A percentile compares a stretch with the other conserved stretches of the same genome.
These are phyloP conservation scores for Tiliqua scincoides DNA, from an alignment of 2,113 vertebrate species.

Conservation along the genomic window DNA sequence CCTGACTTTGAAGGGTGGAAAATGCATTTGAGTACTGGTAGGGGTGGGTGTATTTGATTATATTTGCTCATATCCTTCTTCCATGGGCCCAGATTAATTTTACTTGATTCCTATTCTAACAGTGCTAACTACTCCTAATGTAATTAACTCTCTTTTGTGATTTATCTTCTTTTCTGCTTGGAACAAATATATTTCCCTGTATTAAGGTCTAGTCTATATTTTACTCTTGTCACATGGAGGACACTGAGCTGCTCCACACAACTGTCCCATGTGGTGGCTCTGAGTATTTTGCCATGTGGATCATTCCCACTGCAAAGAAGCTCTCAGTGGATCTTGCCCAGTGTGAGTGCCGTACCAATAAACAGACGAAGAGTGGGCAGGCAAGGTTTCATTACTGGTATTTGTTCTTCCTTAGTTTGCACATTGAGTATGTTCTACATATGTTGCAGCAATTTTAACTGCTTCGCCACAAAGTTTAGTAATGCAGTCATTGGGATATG, in stretches of 20 bases:
- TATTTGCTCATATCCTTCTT: neutral
- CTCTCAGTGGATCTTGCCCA: neutral
- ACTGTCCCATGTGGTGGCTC: neutral
- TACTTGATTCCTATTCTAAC: neutral
- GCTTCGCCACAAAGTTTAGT: constrained; percentile 32
- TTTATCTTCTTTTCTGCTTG: neutral
- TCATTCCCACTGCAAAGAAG: neutral
- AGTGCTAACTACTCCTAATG: neutral
- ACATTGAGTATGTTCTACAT: constrained; percentile 20
- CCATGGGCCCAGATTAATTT: neutral
- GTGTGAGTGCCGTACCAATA: neutral
- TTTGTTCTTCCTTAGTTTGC: neutral
- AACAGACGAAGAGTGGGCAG: neutral
- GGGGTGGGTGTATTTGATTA: neutral
- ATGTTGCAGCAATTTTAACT: constrained; percentile 24
- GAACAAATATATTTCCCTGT: neutral
- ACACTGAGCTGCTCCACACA: neutral
- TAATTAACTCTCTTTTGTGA: neutral
- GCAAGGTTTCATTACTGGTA: neutral
- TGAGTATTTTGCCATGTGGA: neutral
- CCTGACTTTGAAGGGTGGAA: too few species aligned
- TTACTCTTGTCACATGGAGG: neutral
- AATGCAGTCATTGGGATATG: constrained; percentile 30
- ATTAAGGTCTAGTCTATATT: neutral
- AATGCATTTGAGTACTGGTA: too few species aligned